These are phyloP conservation scores for Scolopax bukidnonensis DNA, from an alignment of 2,797 vertebrate genomes.

Conservation along the genomic window DNA sequence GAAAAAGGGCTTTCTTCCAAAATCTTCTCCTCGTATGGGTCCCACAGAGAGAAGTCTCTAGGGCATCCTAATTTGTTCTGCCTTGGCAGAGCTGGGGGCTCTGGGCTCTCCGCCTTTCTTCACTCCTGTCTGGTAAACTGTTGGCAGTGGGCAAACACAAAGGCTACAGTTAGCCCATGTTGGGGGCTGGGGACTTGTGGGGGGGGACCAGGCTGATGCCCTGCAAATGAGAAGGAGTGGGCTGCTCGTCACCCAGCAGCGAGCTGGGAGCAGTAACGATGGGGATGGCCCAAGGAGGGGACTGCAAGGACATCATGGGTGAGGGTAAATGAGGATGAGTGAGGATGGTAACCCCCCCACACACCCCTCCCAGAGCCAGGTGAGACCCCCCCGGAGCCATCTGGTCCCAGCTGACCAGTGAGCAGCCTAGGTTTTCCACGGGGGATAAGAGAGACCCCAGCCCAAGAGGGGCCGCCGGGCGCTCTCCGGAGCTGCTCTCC, in stretches of 20 bases:
- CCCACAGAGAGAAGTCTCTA: neutral
- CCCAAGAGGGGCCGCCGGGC: neutral
- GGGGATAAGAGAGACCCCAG: neutral
- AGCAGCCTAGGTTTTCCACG: neutral
- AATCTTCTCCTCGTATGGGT: neutral
- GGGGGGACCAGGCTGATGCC: too few relatives aligned
- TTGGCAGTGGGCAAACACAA: neutral
- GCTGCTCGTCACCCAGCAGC: rapidly evolving
- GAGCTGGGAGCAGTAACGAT: rapidly evolving
- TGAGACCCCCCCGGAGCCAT: neutral
- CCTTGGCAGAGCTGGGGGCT: neutral
- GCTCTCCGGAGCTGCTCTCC: neutral
- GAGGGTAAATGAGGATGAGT: too few relatives aligned
- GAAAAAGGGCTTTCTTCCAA: rapidly evolving
- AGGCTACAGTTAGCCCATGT: neutral
- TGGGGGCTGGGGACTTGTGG: rapidly evolving
- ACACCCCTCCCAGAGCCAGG: too few relatives aligned
- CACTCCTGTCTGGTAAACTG: rapidly evolving
- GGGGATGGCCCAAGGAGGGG: neutral
- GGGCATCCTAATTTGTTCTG: neutral
- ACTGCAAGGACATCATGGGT: too few relatives aligned
- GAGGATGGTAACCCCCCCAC: too few relatives aligned
- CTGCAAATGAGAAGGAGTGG: neutral
- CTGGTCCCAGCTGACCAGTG: rapidly evolving
- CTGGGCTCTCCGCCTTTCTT: neutral